These are phyloP conservation scores for Chrysochloris asiatica DNA, from an alignment of 2,113 vertebrate species.

Conservation along the genomic window DNA sequence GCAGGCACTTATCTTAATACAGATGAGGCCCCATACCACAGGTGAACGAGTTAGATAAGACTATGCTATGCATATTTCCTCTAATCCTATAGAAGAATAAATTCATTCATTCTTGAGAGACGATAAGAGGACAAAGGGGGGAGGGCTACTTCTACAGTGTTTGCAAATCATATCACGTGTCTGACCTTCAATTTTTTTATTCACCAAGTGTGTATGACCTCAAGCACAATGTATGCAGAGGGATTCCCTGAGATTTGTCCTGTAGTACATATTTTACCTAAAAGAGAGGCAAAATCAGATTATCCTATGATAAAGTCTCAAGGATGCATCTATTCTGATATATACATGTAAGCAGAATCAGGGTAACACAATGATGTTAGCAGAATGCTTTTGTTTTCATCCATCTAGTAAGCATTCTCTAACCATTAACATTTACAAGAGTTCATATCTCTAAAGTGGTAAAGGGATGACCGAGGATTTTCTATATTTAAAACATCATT, in stretches of 20 bases:
- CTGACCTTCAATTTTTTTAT: neutral
- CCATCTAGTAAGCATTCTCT: neutral
- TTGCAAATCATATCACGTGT: neutral
- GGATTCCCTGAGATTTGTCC: neutral
- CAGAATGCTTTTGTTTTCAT: neutral
- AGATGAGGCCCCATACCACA: neutral
- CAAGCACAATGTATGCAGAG: neutral
- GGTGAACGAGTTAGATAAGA: neutral
- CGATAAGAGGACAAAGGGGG: neutral
- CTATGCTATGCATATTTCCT: neutral
- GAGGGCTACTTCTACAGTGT: neutral
- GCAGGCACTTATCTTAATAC: neutral
- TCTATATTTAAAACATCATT: conserved; percentile 55
- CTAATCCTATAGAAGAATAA: neutral
- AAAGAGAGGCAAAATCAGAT: neutral
- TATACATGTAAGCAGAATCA: neutral
- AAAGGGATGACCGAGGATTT: conserved; percentile 7
- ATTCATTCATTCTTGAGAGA: neutral
- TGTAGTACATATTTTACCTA: neutral
- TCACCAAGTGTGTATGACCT: neutral
- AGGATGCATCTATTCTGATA: neutral
- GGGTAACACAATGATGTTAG: neutral
- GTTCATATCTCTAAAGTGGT: conserved; percentile 10
- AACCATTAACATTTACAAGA: neutral
- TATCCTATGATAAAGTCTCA: neutral